Percentiles rank a stretch among this genome's conserved stretches.
Conservation (phyloP, 2,797 vertebrate species). For the Melanotaenia pygmaea region DNA sequence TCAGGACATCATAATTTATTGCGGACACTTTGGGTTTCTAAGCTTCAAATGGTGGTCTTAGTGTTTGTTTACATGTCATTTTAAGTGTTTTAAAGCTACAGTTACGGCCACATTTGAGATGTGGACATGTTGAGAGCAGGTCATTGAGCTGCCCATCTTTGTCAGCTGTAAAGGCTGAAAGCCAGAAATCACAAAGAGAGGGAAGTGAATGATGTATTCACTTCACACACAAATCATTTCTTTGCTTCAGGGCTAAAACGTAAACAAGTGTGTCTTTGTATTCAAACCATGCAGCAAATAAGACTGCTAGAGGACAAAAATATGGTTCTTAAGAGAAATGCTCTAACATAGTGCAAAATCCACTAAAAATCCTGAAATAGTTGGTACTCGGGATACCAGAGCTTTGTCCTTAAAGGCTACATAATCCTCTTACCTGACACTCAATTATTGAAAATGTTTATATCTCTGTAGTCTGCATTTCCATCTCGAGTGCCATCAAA, state of each 20-base stretch:
- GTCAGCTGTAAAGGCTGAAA: conserved; percentile 58
- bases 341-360: conserved; percentile 20
- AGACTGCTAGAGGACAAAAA: conserved; percentile 56
- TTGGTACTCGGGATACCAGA: neutral
- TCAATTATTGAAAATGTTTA: conserved; percentile 15
- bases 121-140: conserved; percentile 42
- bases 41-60: conserved; percentile 13
- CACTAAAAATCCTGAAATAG: conserved; percentile 25
- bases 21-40: conserved; percentile 27
- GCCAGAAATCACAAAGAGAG: conserved; percentile 65
- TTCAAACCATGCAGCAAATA: conserved; percentile 66
- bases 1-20: conserved; percentile 23
- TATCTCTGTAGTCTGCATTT: neutral
- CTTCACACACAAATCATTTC: conserved; percentile 65
- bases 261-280: conserved; percentile 70
- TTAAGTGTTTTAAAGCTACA: conserved; percentile 40
- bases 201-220: conserved; percentile 66
- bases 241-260: conserved; percentile 56
- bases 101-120: conserved; percentile 37
- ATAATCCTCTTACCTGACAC: conserved; percentile 22
- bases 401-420: conserved; percentile 12
- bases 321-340: conserved; percentile 45
- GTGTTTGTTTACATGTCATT: conserved; percentile 43
- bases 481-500: conserved; percentile 3
- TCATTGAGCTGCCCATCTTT: conserved; percentile 67